phyloP scores from a whole-genome alignment of 2,888 invertebrate species.

The Agonum fuliginosum region DNA sequence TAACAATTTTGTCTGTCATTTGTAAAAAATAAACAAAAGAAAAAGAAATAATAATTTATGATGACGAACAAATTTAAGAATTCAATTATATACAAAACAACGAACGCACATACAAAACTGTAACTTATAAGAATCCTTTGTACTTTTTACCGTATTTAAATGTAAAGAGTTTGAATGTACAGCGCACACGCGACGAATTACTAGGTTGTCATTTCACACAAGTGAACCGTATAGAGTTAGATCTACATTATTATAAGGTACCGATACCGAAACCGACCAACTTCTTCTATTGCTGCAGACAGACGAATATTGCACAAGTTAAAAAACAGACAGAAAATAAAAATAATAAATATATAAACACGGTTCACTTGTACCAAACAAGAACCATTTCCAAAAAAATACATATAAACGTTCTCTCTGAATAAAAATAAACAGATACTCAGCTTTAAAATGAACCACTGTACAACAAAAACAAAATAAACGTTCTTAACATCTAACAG shows the following conservation, averaged over 20 bases:
- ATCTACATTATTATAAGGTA: neutral
- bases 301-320: conserved; percentile 53
- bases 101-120: conserved; percentile 53
- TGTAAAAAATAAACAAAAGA: conserved; percentile 61
- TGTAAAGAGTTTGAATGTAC: conserved; percentile 55
- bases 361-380: conserved; percentile 46
- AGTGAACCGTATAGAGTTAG: conserved; percentile 33
- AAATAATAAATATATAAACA: conserved; percentile 52
- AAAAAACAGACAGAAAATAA: conserved; percentile 35
- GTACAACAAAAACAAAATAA: conserved; percentile 56
- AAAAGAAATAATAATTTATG: conserved; percentile 56
- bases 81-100: conserved; percentile 61
- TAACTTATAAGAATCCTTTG: conserved; percentile 54
- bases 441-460: conserved; percentile 46
- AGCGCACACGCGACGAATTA: neutral
- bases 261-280: too few species aligned
- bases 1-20: conserved; percentile 57
- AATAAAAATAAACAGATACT: conserved; percentile 57
- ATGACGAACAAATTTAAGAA: conserved; percentile 56
- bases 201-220: conserved; percentile 41
- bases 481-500: conserved; percentile 55
- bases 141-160: conserved; percentile 56
- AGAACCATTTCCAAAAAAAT: conserved; percentile 45
- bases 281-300: neutral
- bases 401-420: conserved; percentile 43